Base-by-base conservation (phyloP, 2,797 vertebrate genomes). In the Gallinago solitaria region DNA sequence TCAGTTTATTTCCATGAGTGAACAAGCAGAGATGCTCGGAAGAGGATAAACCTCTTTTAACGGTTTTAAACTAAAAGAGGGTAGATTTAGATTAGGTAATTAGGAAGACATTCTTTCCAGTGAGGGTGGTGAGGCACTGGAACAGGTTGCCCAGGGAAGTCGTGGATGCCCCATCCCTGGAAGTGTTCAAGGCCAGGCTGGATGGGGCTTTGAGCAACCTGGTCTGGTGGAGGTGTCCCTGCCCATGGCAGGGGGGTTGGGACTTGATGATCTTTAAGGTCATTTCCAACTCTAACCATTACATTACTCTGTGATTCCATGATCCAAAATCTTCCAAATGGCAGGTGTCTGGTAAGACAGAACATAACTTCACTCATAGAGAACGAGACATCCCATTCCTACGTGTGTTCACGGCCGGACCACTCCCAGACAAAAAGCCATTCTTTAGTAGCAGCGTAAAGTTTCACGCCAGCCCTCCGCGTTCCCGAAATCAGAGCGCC, bases 401-500 rank as follows among this genome's bases (percentile, higher is more conserved):
- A 4, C 1, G 10, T 9, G 7, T 12, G 16, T 60, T 69, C 68
- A 19, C n/a, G 4, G 3, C 33, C 2, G 2, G 32, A n/a, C 17
- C 9, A 17, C 5, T 30, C 45, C 12, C n/a, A 35, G 45, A 37
- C 37, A 27, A 84, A 89, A 87, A 35, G 14, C 6, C 18, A 30
- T 63, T 63, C 14, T 47, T 77, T 24, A 19, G 15, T 5, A 63
- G 28, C 19, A 32, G n/a, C 1, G 6, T 56, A 9, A 63, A 30
- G 39, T 70, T 12, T 78, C 24, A 16, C 0, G 4, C 11, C 43
- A 92, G 43, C 7, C 32, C 28, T 35, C 32, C 15, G 12, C 4
- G 3, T 8, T 68, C 6, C 48, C 24, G 14, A 54, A 43, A 30
- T 35, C 5, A 47, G 39, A 82, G 45, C 7, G 12, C 37, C 39